Conservation (phyloP, 2,113 vertebrate genomes). For the Sinosuthora webbiana region DNA sequence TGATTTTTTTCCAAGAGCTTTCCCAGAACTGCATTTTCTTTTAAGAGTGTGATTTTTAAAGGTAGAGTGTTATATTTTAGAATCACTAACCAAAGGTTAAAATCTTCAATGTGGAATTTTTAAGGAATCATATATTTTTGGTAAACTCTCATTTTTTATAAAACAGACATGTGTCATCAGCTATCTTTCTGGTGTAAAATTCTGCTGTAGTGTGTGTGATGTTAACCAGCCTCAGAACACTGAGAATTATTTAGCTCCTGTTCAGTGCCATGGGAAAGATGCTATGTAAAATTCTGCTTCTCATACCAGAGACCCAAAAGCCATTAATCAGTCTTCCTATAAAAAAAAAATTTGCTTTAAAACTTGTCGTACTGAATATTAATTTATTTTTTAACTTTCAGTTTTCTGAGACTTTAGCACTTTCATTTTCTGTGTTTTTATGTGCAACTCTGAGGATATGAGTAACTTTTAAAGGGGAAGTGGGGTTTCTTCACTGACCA, state of each 20-base stretch:
- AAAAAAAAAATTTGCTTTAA: neutral
- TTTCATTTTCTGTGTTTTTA: neutral
- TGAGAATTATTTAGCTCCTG: neutral
- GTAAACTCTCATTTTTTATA: neutral
- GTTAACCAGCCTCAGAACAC: neutral
- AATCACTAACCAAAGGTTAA: neutral
- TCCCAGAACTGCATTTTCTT: rapidly evolving
- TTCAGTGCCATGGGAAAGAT: neutral
- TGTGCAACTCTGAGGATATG: neutral
- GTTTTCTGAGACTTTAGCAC: neutral
- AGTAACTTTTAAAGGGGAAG: constrained; percentile 24
- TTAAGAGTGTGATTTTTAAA: neutral
- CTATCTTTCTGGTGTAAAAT: neutral
- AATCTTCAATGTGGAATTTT: neutral
- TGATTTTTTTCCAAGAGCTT: neutral
- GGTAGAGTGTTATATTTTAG: neutral
- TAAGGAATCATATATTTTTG: neutral
- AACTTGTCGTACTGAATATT: neutral
- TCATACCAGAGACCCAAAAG: neutral
- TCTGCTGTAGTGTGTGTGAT: neutral
- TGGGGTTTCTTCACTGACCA: neutral
- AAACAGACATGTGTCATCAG: neutral
- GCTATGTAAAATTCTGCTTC: neutral
- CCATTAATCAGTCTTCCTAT: neutral
- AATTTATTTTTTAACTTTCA: neutral